A percentile compares a stretch with the other conserved stretches of the same genome.
phyloP scores from a whole-genome alignment of 2,113 vertebrate species.

The Diglossa brunneiventris region DNA sequence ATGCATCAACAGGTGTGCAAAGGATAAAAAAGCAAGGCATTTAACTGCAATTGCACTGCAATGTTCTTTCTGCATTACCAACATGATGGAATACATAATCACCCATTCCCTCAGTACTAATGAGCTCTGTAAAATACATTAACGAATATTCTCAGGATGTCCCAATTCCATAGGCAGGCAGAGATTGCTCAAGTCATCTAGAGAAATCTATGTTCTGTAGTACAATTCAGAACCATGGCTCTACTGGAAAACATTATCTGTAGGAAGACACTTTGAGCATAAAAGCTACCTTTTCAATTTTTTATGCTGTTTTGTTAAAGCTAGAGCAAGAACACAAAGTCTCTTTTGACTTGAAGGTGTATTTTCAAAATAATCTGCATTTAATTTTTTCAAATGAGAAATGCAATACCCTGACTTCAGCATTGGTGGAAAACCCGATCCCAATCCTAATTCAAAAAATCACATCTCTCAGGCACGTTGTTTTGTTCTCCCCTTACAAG shows the following conservation, averaged over 20 bases:
- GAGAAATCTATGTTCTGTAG: background rate
- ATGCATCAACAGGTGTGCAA: background rate
- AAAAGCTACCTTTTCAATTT: background rate
- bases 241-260: background rate
- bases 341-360: background rate
- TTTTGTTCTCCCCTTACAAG: background rate
- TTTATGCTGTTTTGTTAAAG: background rate
- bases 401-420: background rate
- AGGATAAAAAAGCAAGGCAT: background rate
- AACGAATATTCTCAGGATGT: background rate
- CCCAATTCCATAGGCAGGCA: background rate
- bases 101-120: background rate
- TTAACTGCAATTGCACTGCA: background rate
- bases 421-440: background rate
- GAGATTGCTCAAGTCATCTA: background rate
- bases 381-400: background rate
- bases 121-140: background rate
- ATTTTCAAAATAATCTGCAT: background rate
- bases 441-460: background rate
- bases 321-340: background rate
- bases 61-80: background rate
- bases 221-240: background rate
- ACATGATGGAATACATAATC: background rate
- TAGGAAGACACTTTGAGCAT: background rate
- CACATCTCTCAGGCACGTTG: background rate